phyloP scores from a whole-genome alignment of 2,797 vertebrate genomes.

The Pteropus rufus region DNA sequence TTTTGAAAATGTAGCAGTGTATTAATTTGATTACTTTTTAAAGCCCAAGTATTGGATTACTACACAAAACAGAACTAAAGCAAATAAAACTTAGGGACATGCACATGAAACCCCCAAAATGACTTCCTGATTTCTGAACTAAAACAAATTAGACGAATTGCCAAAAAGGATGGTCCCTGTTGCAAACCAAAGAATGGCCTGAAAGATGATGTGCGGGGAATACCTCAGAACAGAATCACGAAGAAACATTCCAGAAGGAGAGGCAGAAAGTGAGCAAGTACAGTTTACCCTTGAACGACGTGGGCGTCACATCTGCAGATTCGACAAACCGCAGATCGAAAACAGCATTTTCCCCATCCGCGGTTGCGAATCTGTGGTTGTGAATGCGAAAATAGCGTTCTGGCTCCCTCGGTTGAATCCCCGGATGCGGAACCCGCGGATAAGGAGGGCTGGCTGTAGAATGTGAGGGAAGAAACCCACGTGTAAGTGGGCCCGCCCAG shows the following conservation, averaged over 20 bases:
- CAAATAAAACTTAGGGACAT: neutral
- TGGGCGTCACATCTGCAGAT: neutral
- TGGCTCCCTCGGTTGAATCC: rapidly evolving
- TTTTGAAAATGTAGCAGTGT: neutral
- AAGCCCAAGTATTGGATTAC: neutral
- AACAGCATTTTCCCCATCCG: too few relatives aligned
- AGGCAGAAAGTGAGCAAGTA: neutral
- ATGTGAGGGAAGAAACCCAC: too few relatives aligned
- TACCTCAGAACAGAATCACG: neutral
- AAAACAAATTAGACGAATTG: neutral
- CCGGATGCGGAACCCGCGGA: too few relatives aligned
- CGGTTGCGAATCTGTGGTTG: neutral
- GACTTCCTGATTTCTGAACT: neutral
- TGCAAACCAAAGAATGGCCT: neutral
- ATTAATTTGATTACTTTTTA: neutral
- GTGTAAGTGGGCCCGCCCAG: neutral
- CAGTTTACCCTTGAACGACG: neutral
- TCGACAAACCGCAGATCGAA: neutral
- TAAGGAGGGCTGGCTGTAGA: neutral
- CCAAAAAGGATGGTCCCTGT: too few relatives aligned
- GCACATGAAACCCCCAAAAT: neutral
- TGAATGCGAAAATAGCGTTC: too few relatives aligned
- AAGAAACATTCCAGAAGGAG: neutral
- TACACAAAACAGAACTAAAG: neutral
- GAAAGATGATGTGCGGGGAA: neutral